These are phyloP conservation scores for Pyrrhosoma nymphula DNA, from an alignment of 2,888 invertebrate species.

Conservation along the genomic window DNA sequence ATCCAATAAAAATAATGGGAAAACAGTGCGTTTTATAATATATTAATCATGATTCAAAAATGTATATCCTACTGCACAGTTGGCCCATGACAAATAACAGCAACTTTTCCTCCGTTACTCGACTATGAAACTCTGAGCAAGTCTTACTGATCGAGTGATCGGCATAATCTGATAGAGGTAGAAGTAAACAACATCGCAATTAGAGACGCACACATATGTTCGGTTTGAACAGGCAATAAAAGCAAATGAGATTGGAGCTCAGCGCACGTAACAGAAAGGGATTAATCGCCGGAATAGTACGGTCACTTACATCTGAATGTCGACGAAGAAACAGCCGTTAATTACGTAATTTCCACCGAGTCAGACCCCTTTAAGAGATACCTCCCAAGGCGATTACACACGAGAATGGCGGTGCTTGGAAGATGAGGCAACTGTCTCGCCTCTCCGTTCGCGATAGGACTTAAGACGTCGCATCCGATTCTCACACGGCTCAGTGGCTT, in stretches of 20 bases:
- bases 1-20: no score
- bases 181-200: no score
- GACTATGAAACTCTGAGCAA: no score
- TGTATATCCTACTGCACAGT: no score
- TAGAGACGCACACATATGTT: background rate
- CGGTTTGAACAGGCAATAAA: background rate
- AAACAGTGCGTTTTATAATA: no score
- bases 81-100: no score
- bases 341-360: constrained; percentile 51
- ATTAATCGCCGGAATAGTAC: constrained; percentile 40
- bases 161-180: no score
- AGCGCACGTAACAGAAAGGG: background rate
- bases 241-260: background rate
- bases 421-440: constrained; percentile 30
- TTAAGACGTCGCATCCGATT: constrained; percentile 23
- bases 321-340: constrained; percentile 43
- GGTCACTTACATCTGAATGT: constrained; percentile 35
- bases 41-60: no score
- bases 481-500: constrained; percentile 22
- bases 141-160: no score
- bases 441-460: constrained; percentile 37
- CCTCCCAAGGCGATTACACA: constrained; percentile 55
- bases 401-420: constrained; percentile 46
- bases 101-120: no score
- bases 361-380: constrained; percentile 38